A percentile compares a stretch with the other conserved stretches of the same genome.
These are phyloP conservation scores for Chiridota heheva DNA, from an alignment of 35 echinoderm and acorn worm genomes.

Conservation along the genomic window DNA sequence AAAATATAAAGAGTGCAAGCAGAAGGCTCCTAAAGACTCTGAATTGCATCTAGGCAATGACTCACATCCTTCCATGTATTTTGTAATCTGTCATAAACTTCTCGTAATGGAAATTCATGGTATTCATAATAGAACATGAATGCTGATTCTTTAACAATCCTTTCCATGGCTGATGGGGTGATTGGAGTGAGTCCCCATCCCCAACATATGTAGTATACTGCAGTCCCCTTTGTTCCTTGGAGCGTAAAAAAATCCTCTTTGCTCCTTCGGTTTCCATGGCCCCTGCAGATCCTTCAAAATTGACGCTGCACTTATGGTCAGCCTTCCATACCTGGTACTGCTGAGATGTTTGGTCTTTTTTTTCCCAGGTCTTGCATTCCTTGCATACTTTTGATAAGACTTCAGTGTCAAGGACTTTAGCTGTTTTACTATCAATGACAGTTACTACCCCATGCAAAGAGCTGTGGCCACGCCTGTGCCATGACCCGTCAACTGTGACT, in stretches of 20 bases:
- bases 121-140: too few relatives aligned
- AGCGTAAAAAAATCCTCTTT: neutral
- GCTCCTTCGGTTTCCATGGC: too few relatives aligned
- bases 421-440: neutral
- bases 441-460: neutral
- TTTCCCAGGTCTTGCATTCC: neutral
- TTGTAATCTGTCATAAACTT: too few relatives aligned
- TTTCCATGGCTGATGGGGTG: too few relatives aligned
- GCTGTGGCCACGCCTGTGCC: constrained; percentile 1
- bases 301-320: neutral
- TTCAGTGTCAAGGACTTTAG: neutral
- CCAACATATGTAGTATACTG: constrained; percentile 24
- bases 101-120: too few relatives aligned
- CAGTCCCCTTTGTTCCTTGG: neutral
- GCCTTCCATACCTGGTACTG: neutral
- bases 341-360: too few relatives aligned
- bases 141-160: too few relatives aligned
- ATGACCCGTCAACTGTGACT: constrained; percentile 10
- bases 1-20: too few relatives aligned
- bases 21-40: too few relatives aligned
- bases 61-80: too few relatives aligned
- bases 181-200: constrained; percentile 31
- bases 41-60: too few relatives aligned
- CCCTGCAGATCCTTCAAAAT: neutral
- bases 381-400: neutral